Evolutionary conservation across 2,888 invertebrate genomes (phyloP), one percentile per base, ranked within the genome.

Genomic region (Melipona bicolor): DNA sequence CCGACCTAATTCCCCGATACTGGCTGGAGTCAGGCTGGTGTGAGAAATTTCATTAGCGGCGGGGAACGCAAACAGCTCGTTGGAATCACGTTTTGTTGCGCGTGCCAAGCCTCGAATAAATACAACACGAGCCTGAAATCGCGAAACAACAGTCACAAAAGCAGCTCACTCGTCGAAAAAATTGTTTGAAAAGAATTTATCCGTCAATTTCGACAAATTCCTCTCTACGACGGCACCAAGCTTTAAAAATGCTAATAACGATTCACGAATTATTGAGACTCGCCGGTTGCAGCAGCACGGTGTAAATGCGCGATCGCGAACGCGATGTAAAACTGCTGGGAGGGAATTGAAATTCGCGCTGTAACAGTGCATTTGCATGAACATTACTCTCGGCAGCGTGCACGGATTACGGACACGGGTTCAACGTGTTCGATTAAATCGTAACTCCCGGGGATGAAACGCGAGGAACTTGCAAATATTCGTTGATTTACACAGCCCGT

Each of bases 361-460:
- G 21, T 19, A 36, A 72, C 73, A 21, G 79, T 4, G 32, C 9
- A 52, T 54, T 73, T 79, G 62, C 49, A 62, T 24, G 36, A 36
- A 21, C 54, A 52, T 81, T 61, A 49, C 71, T 27, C 43, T 0
- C 67, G 54, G 27, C 9, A 67, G 19, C 43, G 43, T 27, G 52
- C 17, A 43, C 49, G 32, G 17, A 49, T 62, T 69, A 54, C 43
- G 73, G 62, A 79, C 43, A 56, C 27, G 54, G 9, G 62, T 19
- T 62, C 72, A 73, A 81, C 56, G 50, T 73, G 79, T 69, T 79
- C 79, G 68, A 73, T 79, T 79, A 81, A 79, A 81, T 69, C 62
- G 56, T 73, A 79, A 79, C 9, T 64, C 56, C 62, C 19, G 32
- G 17, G 72, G 54, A 67, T 75, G 61, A 83, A 65, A 68, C 62